Percentiles rank a stretch among this genome's conserved stretches.
phyloP scores from a whole-genome alignment of 2,797 vertebrate genomes.

The Pagetopsis macropterus region DNA sequence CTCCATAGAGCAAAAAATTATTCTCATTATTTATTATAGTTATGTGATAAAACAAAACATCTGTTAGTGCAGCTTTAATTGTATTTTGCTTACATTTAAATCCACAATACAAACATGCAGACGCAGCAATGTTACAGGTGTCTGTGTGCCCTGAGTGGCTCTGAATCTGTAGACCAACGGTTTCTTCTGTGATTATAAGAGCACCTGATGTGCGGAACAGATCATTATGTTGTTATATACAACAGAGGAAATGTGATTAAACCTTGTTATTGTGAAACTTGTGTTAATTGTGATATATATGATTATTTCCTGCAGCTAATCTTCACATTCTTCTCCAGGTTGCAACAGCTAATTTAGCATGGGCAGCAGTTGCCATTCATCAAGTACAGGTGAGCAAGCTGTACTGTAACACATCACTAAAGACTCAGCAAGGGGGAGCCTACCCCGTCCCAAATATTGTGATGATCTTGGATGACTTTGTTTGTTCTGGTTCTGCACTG shows the following conservation, averaged over 20 bases:
- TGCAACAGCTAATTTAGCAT: conserved; percentile 96
- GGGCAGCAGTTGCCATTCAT: conserved; percentile 98
- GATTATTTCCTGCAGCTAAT: conserved; percentile 16
- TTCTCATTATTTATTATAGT: background rate
- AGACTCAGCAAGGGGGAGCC: conserved; percentile 36
- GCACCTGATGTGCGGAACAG: conserved; percentile 2
- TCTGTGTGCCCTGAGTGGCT: background rate
- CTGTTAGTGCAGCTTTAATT: conserved; percentile 6
- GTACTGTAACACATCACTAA: conserved; percentile 18
- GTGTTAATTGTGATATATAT: background rate
- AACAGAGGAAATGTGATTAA: conserved; percentile 19
- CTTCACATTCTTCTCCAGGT: conserved; percentile 82
- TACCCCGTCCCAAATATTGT: conserved; percentile 52
- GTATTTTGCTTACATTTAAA: conserved; percentile 3
- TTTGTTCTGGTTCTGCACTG: conserved; percentile 77
- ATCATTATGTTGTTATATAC: conserved; percentile 18
- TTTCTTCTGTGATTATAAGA: conserved; percentile 23
- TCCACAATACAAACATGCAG: background rate
- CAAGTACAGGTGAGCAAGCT: conserved; percentile 93
- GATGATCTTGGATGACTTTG: conserved; percentile 66
- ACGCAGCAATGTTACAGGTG: background rate
- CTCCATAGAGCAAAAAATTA: conserved; percentile 1
- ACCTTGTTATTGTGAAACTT: background rate
- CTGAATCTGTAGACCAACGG: conserved; percentile 8
- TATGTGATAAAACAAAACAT: background rate